Base-by-base conservation (phyloP, 2,797 vertebrate genomes). In the Alauda arvensis region DNA sequence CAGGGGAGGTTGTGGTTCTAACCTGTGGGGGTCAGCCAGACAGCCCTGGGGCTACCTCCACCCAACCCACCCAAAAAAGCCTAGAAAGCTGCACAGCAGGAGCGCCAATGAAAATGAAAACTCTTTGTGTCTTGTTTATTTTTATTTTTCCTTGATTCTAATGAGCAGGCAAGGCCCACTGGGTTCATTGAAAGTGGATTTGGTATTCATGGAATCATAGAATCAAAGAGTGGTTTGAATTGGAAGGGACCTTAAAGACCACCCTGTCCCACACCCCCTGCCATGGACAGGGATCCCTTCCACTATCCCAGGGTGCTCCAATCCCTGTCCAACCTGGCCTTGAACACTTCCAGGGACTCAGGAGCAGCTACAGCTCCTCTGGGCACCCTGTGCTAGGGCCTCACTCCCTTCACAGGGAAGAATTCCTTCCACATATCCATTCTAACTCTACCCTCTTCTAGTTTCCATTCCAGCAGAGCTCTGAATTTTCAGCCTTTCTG, bases 401-500 rank as follows among this genome's bases (percentile, higher is more conserved):
- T 79, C 0, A 0, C 6, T 46, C 34, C 12, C 10, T 18, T 74
- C 23, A 0, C 6, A 37, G 31, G 3, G 14, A 66, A 40, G 0
- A 17, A 67, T 74, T 48, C 14, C 15, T 53, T 66, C 40, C 11
- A 53, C 19, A 9, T n/a, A 17, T 25, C 31, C 29, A 3, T 67
- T 48, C 61, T 53, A 86, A 67, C 23, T 66, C 34, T 53, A 42
- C 31, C 16, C 5, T 66, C 15, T 34, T 72, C 33, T 28, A 28
- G 23, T 24, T 79, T 60, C 42, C 53, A 49, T 12, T 43, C 6
- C 24, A 49, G 13, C 16, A 70, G 20, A 39, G 14, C 33, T 56
- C 26, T 31, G 26, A 42, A 18, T 46, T 80, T 89, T 67, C 57
- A 77, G 10, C 31, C 65, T 57, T 51, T 14, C 49, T 70, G 49